These are phyloP conservation scores for Cerceris ruficornis DNA, from an alignment of 2,888 invertebrate genomes.

Conservation along the genomic window DNA sequence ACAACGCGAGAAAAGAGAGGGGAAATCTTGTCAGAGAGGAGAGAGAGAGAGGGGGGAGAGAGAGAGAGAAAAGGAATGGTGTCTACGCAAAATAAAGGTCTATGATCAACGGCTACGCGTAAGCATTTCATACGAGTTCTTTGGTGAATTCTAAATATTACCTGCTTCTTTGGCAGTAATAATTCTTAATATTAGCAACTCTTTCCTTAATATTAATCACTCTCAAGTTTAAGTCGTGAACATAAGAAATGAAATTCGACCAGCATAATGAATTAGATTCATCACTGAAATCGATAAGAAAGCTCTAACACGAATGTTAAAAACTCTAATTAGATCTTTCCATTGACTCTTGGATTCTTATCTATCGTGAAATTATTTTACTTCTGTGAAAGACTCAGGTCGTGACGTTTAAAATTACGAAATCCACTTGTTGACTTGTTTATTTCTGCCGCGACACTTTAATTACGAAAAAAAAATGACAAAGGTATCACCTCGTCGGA, in stretches of 20 bases:
- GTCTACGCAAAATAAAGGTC: neutral
- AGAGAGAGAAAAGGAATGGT: neutral
- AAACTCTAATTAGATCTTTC: neutral
- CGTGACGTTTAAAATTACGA: slow-evolving; percentile 1
- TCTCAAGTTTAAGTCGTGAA: too few relatives aligned
- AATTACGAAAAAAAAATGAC: neutral
- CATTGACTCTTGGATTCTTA: neutral
- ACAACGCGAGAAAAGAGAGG: neutral
- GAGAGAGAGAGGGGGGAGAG: neutral
- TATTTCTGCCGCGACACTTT: neutral
- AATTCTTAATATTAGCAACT: too few relatives aligned
- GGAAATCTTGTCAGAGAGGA: neutral
- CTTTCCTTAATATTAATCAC: too few relatives aligned
- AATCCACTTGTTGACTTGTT: neutral
- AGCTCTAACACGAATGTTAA: too few relatives aligned
- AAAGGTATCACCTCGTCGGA: neutral
- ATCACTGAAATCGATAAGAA: too few relatives aligned
- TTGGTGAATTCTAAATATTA: too few relatives aligned
- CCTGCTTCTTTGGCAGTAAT: too few relatives aligned
- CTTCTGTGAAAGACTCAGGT: neutral
- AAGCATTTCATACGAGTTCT: too few relatives aligned
- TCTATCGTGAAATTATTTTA: neutral
- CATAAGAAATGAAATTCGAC: too few relatives aligned
- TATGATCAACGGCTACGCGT: too few relatives aligned
- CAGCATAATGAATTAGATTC: too few relatives aligned